Conservation (phyloP, 2,797 vertebrate genomes). For the Taenioides sp. region DNA sequence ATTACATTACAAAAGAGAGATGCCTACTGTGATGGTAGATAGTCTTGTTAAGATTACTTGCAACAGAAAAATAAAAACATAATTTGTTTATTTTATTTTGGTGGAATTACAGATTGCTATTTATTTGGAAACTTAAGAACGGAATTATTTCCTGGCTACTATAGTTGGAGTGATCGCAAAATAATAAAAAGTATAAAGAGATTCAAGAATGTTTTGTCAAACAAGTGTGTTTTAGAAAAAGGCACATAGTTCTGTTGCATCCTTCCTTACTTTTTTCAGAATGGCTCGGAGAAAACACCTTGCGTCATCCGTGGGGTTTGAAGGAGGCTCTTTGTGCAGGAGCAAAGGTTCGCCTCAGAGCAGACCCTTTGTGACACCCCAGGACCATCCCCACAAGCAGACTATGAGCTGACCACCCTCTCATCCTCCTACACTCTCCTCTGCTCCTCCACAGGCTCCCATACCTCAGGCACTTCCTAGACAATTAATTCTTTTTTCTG, state of each 20-base stretch:
- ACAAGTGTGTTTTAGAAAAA: background rate
- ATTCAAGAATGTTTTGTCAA: background rate
- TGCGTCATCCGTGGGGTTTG: background rate
- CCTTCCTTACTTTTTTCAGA: background rate
- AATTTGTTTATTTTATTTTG: background rate
- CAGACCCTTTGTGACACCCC: background rate
- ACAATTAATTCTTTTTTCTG: background rate
- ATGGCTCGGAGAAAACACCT: background rate
- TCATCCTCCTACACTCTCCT: background rate
- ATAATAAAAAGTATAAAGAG: slow-evolving; percentile 27
- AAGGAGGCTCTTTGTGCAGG: background rate
- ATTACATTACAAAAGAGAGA: slow-evolving; percentile 36
- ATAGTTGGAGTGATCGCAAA: slow-evolving; percentile 16
- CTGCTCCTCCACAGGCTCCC: background rate
- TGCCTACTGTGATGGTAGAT: slow-evolving; percentile 39
- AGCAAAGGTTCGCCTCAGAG: background rate
- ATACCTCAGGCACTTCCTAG: slow-evolving; percentile 1
- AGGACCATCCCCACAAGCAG: slow-evolving; percentile 2
- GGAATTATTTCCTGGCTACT: background rate
- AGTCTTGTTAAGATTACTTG: slow-evolving; percentile 46
- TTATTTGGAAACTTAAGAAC: background rate
- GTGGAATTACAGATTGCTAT: background rate
- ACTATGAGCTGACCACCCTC: background rate
- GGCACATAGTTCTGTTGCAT: background rate
- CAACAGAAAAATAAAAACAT: slow-evolving; percentile 38